Evolutionary conservation across 2,113 vertebrate species (phyloP), one percentile per base, ranked within the genome.

Genomic region (Pachycephala philippinensis): DNA sequence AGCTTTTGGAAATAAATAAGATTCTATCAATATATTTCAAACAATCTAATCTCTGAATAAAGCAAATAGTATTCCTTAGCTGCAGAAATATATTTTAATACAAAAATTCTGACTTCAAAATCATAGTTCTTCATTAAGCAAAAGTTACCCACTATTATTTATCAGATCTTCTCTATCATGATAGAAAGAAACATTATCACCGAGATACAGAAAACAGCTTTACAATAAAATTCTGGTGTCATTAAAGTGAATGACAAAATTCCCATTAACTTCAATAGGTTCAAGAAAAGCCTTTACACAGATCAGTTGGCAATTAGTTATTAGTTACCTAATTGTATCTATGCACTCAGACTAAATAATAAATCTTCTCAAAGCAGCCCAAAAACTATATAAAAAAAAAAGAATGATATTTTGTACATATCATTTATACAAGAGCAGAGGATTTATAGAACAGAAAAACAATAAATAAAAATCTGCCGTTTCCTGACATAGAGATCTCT

Each of bases 341-440:
- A 65, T 26, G 16, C 13, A 64, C 6, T 10, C 37, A 37, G 5
- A 6, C 5, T 49, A 88, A 45, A 66, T 17, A 52, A 88, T 28
- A 4, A 78, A 35, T 70, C 37, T 70, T 56, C 45, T 65, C 35
- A 77, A 65, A 78, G 8, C 7, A 64, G 16, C 33, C 27, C 15
- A 80, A 71, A 71, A 70, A 9, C 64, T 7, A 13, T 10, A 26
- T 2, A 7, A 15, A 21, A 50, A 35, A 37, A 44, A 53, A 30
- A 6, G 1, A 45, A 45, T 2, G 0, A 11, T 28, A 24, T 23
- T 44, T 52, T 79, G 3, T 74, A 22, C 33, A 47, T 57, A 6
- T 35, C 10, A 40, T 54, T 69, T 35, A 22, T 53, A n/a, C 2
- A 63, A 77, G 21, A 42, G 9, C n/a, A 64, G 7, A 77, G 13